Conservation (phyloP, 2,797 vertebrate genomes). For the Parambassis ranga region DNA sequence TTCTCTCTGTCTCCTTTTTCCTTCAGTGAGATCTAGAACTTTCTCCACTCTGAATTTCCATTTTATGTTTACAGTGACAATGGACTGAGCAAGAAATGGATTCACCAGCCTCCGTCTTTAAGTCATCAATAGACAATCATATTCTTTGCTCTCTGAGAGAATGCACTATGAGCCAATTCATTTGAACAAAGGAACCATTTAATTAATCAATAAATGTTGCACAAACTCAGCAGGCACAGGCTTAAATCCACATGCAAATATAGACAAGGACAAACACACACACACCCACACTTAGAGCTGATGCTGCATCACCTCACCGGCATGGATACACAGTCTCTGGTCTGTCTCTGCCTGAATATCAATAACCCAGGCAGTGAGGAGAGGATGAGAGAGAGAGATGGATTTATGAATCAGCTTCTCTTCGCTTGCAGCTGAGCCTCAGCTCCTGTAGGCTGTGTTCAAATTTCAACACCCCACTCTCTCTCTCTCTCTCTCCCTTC, state of each 20-base stretch:
- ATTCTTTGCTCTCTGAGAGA: too few relatives aligned
- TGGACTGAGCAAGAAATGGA: slow-evolving; percentile 3
- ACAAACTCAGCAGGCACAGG: slow-evolving; percentile 4
- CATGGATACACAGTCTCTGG: slow-evolving; percentile 53
- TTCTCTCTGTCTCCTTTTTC: neutral
- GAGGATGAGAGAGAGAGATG: slow-evolving; percentile 31
- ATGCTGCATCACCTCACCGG: slow-evolving; percentile 61
- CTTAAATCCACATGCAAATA: slow-evolving; percentile 39
- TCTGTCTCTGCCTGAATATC: slow-evolving; percentile 59
- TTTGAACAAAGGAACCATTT: slow-evolving; percentile 7
- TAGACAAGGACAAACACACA: slow-evolving; percentile 26
- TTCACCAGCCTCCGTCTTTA: neutral
- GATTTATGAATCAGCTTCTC: slow-evolving; percentile 60
- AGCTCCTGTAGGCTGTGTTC: slow-evolving; percentile 24
- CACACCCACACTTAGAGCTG: slow-evolving; percentile 45
- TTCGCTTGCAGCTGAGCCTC: slow-evolving; percentile 43
- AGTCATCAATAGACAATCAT: slow-evolving; percentile 4
- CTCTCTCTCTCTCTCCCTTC: slow-evolving; percentile 9
- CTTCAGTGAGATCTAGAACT: slow-evolving; percentile 37
- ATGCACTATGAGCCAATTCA: too few relatives aligned
- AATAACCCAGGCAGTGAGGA: slow-evolving; percentile 50
- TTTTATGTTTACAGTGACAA: neutral
- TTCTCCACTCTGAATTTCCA: slow-evolving; percentile 22
- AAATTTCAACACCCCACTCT: slow-evolving; percentile 17
- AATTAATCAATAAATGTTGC: neutral